phyloP scores from a whole-genome alignment of 1,140 invertebrate species.

The Drosophila lini region DNA sequence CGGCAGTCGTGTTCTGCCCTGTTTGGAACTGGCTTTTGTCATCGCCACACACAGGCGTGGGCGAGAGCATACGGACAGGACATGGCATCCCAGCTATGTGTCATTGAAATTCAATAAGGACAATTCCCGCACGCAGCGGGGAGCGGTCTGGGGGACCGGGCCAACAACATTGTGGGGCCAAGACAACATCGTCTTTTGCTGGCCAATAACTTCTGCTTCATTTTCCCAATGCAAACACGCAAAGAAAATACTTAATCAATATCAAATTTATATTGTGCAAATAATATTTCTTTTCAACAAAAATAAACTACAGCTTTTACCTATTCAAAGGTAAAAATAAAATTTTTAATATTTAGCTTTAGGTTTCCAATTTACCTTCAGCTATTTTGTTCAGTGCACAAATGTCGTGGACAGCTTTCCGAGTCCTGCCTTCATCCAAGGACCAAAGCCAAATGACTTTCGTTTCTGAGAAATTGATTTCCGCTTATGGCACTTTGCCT shows the following conservation, averaged over 20 bases:
- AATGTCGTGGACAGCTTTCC: slow-evolving; percentile 23
- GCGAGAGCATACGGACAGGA: slow-evolving; percentile 42
- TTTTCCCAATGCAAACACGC: slow-evolving; percentile 43
- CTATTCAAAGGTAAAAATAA: neutral
- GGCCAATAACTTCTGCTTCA: slow-evolving; percentile 73
- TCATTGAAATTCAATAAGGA: slow-evolving; percentile 82
- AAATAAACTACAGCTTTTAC: no score
- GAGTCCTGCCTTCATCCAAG: slow-evolving; percentile 33
- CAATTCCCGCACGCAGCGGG: slow-evolving; percentile 49
- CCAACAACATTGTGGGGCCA: slow-evolving; percentile 41
- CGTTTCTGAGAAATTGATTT: slow-evolving; percentile 80
- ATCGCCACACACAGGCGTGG: slow-evolving; percentile 53
- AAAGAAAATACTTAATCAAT: neutral
- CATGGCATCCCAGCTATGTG: slow-evolving; percentile 47
- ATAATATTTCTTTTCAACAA: neutral
- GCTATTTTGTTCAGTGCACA: slow-evolving; percentile 9
- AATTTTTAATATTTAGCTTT: neutral
- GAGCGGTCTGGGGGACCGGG: slow-evolving; percentile 6
- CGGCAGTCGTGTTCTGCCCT: slow-evolving; percentile 32
- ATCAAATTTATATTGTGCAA: neutral
- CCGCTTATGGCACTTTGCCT: slow-evolving; percentile 78
- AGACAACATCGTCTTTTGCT: slow-evolving; percentile 61
- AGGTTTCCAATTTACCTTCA: neutral
- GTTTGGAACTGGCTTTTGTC: slow-evolving; percentile 56
- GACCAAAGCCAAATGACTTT: slow-evolving; percentile 59